These are phyloP conservation scores for Rhinolophus ferrumequinum DNA, from an alignment of 2,113 vertebrate species.

Conservation along the genomic window DNA sequence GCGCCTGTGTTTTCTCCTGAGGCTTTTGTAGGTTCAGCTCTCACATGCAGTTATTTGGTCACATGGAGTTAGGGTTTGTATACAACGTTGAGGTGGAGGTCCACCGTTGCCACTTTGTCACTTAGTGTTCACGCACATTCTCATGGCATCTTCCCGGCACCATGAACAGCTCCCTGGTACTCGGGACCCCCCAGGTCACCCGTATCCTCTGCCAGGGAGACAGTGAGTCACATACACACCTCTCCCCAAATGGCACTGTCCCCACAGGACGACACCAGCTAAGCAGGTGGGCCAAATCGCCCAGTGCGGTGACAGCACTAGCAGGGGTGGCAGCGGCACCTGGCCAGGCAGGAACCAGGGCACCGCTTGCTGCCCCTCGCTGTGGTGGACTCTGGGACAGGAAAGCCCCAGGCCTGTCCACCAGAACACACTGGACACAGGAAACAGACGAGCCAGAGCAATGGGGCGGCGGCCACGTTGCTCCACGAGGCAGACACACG, in stretches of 20 bases:
- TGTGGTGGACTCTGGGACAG: accelerated
- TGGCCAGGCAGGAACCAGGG: no score
- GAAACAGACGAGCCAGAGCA: background rate
- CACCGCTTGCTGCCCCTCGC: background rate
- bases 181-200: background rate
- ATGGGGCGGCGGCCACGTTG: accelerated
- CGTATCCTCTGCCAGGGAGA: background rate
- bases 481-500: accelerated
- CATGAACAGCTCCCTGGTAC: background rate
- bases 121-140: accelerated
- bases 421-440: background rate
- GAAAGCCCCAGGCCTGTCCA: background rate
- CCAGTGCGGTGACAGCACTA: accelerated
- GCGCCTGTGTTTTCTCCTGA: background rate
- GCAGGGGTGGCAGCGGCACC: no score
- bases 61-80: background rate
- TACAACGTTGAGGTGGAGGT: accelerated
- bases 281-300: background rate
- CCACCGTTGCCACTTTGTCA: background rate
- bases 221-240: background rate
- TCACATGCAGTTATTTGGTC: background rate
- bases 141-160: background rate
- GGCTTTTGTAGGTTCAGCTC: background rate
- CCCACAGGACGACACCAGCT: background rate
- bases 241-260: background rate